Evolutionary conservation across 2,888 invertebrate genomes (phyloP), one percentile per base, ranked within the genome.

Genomic region (Lasius fuliginosus): DNA sequence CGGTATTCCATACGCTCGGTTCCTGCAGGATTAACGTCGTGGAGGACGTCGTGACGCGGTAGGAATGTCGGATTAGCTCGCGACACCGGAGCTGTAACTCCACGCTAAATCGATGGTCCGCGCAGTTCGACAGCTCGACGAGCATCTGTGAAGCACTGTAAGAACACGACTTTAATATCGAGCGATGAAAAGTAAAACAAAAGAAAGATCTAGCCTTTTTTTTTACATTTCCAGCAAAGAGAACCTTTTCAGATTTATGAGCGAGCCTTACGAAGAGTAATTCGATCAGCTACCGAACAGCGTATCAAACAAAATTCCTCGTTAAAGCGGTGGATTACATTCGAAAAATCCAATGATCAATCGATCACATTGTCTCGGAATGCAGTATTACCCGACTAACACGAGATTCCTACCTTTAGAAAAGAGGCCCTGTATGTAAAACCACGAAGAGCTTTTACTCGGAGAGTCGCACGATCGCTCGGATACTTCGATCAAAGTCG

Each of bases 401-500:
- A 65, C 11, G 23, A 42, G 56, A 65, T 75, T 40, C 56, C 49
- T 69, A 15, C 23, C 46, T 30, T 46, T 36, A 68, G 53, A 84
- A 62, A 71, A 46, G 18, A 33, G 8, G 3, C 0, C 12, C 23
- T 23, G 23, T 36, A 11, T 62, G 75, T 58, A 62, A 76, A 76
- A 15, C 11, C 60, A 64, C 73, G 60, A 36, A 11, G 46, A 82
- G 69, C 73, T 65, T 23, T 23, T 53, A 46, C 64, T 42, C 27
- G 40, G 27, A 23, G 30, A 71, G 33, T 33, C 58, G 68, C 42
- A 46, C 68, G 58, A 33, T 74, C 79, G 33, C 30, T n/a, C 36
- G 75, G 46, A 83, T 86, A 90, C 86, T 91, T 93, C 92, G 91
- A 93, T 94, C 93, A 92, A 93, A 93, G 93, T 92, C 92, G 89